Percentiles rank a stretch among this genome's conserved stretches.
Conservation (phyloP, 2,113 vertebrate species). For the Stigmatopora nigra region DNA sequence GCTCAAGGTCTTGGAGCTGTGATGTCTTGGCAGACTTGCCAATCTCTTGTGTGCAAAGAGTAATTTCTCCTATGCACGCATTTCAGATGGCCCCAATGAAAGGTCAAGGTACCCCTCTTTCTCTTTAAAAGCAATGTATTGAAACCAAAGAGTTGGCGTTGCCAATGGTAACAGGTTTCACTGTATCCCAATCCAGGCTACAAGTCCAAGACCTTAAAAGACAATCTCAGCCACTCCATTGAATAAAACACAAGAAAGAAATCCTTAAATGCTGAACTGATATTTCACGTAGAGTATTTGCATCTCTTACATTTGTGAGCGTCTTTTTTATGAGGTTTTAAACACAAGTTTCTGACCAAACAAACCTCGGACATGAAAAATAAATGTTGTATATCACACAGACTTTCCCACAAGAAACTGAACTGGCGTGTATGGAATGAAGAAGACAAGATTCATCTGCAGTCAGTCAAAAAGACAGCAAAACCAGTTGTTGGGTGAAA, state of each 20-base stretch:
- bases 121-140: slow-evolving; percentile 56
- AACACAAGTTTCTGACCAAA: slow-evolving; percentile 70
- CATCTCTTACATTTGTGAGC: slow-evolving; percentile 53
- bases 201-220: slow-evolving; percentile 51
- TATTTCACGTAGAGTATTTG: slow-evolving; percentile 63
- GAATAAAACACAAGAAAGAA: slow-evolving; percentile 46
- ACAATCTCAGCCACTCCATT: slow-evolving; percentile 25
- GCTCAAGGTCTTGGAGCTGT: slow-evolving; percentile 56
- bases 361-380: slow-evolving; percentile 35
- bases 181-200: slow-evolving; percentile 51
- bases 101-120: slow-evolving; percentile 59
- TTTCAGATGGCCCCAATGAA: slow-evolving; percentile 54
- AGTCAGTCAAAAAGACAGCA: slow-evolving; percentile 7
- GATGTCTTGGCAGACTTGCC: slow-evolving; percentile 58
- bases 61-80: slow-evolving; percentile 63
- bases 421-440: slow-evolving; percentile 3
- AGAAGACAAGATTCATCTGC: slow-evolving; percentile 7
- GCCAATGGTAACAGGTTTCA: slow-evolving; percentile 53
- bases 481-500: slow-evolving; percentile 16
- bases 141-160: slow-evolving; percentile 62
- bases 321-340: slow-evolving; percentile 61
- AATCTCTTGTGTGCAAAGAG: slow-evolving; percentile 58
- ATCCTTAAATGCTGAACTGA: slow-evolving; percentile 58
- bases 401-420: slow-evolving; percentile 1
- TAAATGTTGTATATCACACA: slow-evolving; percentile 17